Base-by-base conservation (phyloP, 2,797 vertebrate genomes). In the Gambusia yucatana region DNA sequence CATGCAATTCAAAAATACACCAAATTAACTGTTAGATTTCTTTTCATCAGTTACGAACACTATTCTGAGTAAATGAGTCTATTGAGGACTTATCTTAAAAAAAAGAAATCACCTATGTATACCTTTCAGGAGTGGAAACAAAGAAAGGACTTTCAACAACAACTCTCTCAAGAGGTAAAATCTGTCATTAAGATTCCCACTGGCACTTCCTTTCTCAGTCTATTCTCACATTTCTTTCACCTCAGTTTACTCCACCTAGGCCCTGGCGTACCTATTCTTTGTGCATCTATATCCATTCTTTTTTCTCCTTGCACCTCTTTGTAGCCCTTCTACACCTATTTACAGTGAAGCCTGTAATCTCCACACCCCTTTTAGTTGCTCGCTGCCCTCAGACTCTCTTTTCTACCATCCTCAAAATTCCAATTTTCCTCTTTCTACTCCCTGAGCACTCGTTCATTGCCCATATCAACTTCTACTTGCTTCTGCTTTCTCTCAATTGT, bases 401-500 rank as follows among this genome's bases (percentile, higher is more conserved):
- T 83, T 79, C 41, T 72, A 73, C 82, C 78, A 79, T 73, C 59
- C 79, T 80, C 83, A 86, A 89, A 86, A 83, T 86, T 84, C 78
- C 77, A 83, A 77, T 83, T 84, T 86, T 57, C 44, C 50, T 73
- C 33, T 73, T 69, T 55, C 72, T 77, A 61, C 65, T 91, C 90
- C 88, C 90, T 0, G 1, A 82, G 83, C 85, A 83, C 73, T 83
- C 55, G 79, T 92, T 88, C 30, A 2, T 85, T 79, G 72, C 84
- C 85, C 74, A 72, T 76, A 87, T 85, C 84, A 77, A 57, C 78
- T 76, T 65, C 77, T 70, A 65, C 73, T 90, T 73, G 76, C 50
- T 74, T 72, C 78, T 84, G 77, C 82, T 84, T 86, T 71, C 80
- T 87, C 86, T 91, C 77, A 76, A 91, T 91, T 20, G 87, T 89